Base-by-base conservation (phyloP, 2,797 vertebrate species). In the Galaxias olidus region DNA sequence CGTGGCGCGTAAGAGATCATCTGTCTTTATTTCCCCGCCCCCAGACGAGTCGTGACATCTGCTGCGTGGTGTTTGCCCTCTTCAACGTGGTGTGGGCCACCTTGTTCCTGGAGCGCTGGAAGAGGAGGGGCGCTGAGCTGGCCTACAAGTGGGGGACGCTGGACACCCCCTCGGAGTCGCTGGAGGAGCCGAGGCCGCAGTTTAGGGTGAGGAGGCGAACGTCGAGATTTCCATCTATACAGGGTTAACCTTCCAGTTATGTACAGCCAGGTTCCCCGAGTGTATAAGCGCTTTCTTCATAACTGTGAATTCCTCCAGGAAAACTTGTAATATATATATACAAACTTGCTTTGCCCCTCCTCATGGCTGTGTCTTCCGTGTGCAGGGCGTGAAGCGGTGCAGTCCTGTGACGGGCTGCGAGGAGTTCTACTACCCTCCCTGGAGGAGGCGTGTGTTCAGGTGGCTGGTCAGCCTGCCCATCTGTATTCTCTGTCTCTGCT, bases 81-180 rank as follows among this genome's bases (percentile, higher is more conserved):
- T 98, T 98, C 91, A 98, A 98, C 0, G 96, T 98, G 74, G 92
- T 98, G 73, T 98, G 97, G 97, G 93, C 97, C 76, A 98, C 97
- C 0, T 87, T 98, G 54, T 98, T 98, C 80, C 86, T 99, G 73
- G 97, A 99, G 87, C 93, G 97, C 59, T 98, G 97, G 97, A 98
- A 98, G 72, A 93, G 95, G 66, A 92, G 94, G 8, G 94, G 95
- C 0, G 95, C 96, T 0, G 97, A 98, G 91, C 92, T 98, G 1
- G 95, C 97, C 47, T 98, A 98, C 87, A 98, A 95, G 71, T 99
- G 97, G 97, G 96, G 97, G 9, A 99, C 96, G 0, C 85, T 98
- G 80, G 96, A 99, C 82, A 90, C 93, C 0, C 96, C 96, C 0
- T 69, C 94, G 0, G 96, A 98, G 69, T 93, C 94, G 14, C 86